Base-by-base conservation (phyloP, 2,888 invertebrate genomes). In the Andrena dorsata region DNA sequence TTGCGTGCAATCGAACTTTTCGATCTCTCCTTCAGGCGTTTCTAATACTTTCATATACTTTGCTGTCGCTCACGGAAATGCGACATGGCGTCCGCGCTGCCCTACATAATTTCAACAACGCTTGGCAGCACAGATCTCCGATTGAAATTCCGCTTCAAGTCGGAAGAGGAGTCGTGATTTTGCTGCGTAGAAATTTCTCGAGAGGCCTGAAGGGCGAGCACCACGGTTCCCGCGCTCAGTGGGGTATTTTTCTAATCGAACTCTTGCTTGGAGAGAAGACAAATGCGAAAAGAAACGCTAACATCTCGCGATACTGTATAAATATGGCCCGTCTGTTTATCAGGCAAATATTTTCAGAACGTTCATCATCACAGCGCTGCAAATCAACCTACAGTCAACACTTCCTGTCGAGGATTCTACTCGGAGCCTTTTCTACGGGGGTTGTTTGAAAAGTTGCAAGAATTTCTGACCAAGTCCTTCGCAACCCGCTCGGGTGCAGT, bases 1-100 rank as follows among this genome's bases (percentile, higher is more conserved):
- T 49, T n/a, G 79, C 64, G 58, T 30, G 79, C 79, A 51, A 80
- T 80, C 76, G 70, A 80, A 77, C 79, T 71, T 70, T 77, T 80
- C 76, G 76, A 76, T 80, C 79, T 77, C 70, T 69, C 79, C 79
- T 79, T 79, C 79, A 56, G 28, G 7, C 56, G 35, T 64, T 73
- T 28, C 60, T 41, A 60, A 69, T 69, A 56, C 58, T 47, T 23
- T 28, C 51, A 30, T 23, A 35, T 35, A 16, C 7, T 20, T 16
- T 3, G 56, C 20, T 51, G 20, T 20, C 56, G 20, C 56, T n/a
- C 51, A 28, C n/a, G 13, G n/a, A 73, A 66, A 66, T 47, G 41
- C 56, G 56, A 73, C n/a, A 65, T 10, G 65, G 7, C 28, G 66
- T 51, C n/a, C n/a, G 16, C 32, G 2, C n/a, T 58, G 68, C 20